A percentile compares a stretch with the other conserved stretches of the same genome.
Conservation (phyloP, 2,113 vertebrate genomes). For the Lepidothrix coronata region DNA sequence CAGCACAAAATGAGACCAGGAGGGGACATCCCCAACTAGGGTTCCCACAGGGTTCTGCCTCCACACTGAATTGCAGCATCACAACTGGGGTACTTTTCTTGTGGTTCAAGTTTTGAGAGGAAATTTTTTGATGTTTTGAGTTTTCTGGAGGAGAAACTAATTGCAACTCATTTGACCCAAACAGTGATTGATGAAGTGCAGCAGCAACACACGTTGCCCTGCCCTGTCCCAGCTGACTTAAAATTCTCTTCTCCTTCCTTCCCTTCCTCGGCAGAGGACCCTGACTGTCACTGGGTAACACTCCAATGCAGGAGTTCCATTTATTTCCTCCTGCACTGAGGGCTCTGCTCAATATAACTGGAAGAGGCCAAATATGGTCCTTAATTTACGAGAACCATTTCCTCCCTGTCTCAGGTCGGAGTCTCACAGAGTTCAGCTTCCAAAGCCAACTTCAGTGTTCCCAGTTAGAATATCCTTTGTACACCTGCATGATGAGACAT, state of each 20-base stretch:
- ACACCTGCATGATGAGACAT: background rate
- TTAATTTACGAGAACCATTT: too few relatives aligned
- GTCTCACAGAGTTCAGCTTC: background rate
- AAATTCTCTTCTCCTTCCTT: background rate
- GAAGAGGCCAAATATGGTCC: rapidly evolving
- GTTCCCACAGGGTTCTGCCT: background rate
- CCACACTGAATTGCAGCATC: rapidly evolving
- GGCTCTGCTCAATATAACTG: rapidly evolving
- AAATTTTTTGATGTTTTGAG: background rate
- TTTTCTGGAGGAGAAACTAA: background rate
- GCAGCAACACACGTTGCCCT: background rate
- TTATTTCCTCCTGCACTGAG: background rate
- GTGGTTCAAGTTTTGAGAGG: background rate
- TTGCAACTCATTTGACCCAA: background rate
- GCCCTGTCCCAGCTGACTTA: background rate
- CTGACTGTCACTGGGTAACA: background rate
- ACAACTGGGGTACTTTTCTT: background rate
- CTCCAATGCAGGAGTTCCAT: rapidly evolving
- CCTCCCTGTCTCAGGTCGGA: background rate
- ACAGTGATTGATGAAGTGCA: background rate
- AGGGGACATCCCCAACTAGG: background rate
- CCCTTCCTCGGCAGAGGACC: background rate
- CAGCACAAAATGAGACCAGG: background rate
- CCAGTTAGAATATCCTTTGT: background rate
- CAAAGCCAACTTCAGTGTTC: background rate